Evolutionary conservation across 2,113 vertebrate species (phyloP).

Genomic region (Thryonomys swinderianus): DNA sequence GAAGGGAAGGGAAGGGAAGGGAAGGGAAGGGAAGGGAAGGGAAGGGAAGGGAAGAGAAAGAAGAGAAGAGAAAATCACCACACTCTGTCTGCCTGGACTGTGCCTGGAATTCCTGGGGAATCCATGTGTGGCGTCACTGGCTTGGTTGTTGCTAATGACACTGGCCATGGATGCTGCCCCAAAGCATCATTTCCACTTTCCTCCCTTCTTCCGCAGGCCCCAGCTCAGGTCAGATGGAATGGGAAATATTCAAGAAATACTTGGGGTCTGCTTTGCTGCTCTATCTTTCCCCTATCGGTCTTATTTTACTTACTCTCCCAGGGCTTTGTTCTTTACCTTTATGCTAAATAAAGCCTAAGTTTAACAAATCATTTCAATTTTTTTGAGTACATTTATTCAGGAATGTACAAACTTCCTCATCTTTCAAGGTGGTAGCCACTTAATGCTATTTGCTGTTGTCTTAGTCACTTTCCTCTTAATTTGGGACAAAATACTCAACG

Average conservation of each 20-base stretch:
- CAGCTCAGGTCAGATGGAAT: neutral
- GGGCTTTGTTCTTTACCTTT: neutral
- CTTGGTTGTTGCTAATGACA: neutral
- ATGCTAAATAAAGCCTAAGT: neutral
- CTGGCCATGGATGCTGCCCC: neutral
- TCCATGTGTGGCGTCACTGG: accelerated
- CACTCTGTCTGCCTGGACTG: neutral
- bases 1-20: too few relatives aligned
- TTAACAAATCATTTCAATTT: neutral
- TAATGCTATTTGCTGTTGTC: neutral
- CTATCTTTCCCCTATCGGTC: accelerated
- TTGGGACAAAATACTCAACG: neutral
- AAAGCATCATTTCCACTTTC: neutral
- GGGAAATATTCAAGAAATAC: neutral
- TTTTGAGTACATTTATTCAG: neutral
- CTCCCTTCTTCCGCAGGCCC: neutral
- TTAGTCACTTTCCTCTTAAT: neutral
- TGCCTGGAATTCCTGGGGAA: neutral
- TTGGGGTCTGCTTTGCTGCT: neutral
- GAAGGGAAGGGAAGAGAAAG: too few relatives aligned
- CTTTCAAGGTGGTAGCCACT: neutral
- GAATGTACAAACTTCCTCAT: neutral
- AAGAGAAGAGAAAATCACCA: too few relatives aligned
- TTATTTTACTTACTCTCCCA: neutral
- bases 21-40: too few relatives aligned